phyloP scores from a whole-genome alignment of 2,113 vertebrate species.

The Tetrao urogallus region DNA sequence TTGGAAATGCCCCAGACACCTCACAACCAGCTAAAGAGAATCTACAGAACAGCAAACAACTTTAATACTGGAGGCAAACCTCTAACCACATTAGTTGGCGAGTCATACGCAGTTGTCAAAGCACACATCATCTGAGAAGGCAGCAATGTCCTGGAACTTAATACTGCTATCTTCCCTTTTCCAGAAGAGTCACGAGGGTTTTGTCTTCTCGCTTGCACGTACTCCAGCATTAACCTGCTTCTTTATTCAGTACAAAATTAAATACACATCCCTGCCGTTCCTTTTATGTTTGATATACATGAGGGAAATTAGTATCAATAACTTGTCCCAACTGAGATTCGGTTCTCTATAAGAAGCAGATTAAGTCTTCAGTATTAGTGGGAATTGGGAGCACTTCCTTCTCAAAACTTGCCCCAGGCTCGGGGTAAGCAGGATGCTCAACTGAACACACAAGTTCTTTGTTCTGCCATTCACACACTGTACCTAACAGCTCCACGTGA shows the following conservation, averaged over 20 bases:
- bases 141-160: neutral
- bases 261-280: neutral
- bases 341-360: neutral
- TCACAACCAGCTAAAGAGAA: neutral
- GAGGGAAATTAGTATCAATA: fast-evolving
- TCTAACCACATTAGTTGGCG: neutral
- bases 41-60: neutral
- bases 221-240: neutral
- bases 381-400: neutral
- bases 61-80: neutral
- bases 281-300: neutral
- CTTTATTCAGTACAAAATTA: neutral
- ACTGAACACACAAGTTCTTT: neutral
- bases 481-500: neutral
- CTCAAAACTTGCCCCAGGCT: neutral
- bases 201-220: neutral
- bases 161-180: neutral
- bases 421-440: neutral
- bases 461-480: neutral
- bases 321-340: neutral
- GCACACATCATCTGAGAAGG: neutral
- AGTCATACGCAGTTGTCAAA: neutral
- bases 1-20: neutral
- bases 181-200: neutral
- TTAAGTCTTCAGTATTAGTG: neutral